Evolutionary conservation across 1,140 invertebrate species (phyloP), one percentile per base, ranked within the genome.

Genomic region (Amyelois transitella): DNA sequence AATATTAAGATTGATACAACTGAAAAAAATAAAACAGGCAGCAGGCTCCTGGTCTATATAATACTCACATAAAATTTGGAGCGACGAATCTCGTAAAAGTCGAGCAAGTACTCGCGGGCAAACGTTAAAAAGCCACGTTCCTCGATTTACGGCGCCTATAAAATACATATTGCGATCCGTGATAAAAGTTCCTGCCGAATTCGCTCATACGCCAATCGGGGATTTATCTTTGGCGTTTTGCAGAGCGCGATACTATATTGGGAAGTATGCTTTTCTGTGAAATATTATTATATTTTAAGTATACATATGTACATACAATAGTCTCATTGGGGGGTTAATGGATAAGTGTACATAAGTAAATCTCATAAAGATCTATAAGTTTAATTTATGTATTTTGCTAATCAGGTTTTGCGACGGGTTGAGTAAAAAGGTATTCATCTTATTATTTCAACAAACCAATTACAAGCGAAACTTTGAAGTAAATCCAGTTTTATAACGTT

Each of bases 141-240:
- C 60, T 75, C 79, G 80, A 86, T 88, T 88, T 88, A 86, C 76
- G 72, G 69, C 74, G 54, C 69, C 80, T 78, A 88, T 88, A 88
- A 88, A 88, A 85, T 88, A 88, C 82, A 86, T 88, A 86, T 88
- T 86, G 82, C 77, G 75, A 86, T 81, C 79, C 78, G 69, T 76
- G 82, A 88, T 88, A 86, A 81, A 86, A 81, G 72, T 77, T 69
- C 74, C 70, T 59, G 63, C 68, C 72, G 72, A 81, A 77, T 79
- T 77, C 69, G 62, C 65, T 69, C 69, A 69, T 78, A 74, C 75
- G 69, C 69, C 71, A 75, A 77, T 74, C 69, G 71, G 53, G 38
- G 62, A 77, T 79, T 81, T 78, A 76, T 80, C 68, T 69, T 53
- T 18, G 28, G 21, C 28, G 28, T 21, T 21, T 21, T 48, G 20